Evolutionary conservation across 2,888 invertebrate genomes (phyloP).

Genomic region (Ferdinandea cuprea): DNA sequence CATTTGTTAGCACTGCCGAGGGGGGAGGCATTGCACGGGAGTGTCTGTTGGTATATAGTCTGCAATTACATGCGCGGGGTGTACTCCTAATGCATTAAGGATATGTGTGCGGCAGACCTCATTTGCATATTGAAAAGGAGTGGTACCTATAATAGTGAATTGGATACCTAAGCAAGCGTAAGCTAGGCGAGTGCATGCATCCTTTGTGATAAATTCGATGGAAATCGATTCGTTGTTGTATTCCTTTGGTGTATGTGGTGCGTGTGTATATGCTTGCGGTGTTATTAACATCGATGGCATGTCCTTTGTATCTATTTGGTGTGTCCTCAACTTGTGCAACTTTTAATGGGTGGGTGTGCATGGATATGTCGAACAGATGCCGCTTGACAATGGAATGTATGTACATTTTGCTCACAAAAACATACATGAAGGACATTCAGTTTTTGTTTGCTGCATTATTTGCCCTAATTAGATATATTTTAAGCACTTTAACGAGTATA

Average conservation of each 20-base stretch:
- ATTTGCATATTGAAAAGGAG: constrained; percentile 64
- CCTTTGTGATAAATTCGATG: constrained; percentile 71
- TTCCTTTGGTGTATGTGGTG: background rate
- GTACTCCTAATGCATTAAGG: constrained; percentile 67
- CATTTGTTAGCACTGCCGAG: background rate
- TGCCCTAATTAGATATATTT: constrained; percentile 47
- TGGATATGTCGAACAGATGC: constrained; percentile 64
- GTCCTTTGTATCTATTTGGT: constrained; percentile 43
- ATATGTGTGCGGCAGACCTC: constrained; percentile 47
- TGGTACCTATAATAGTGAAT: constrained; percentile 29
- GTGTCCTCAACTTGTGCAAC: background rate
- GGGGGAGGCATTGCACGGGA: background rate
- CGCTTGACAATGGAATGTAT: constrained; percentile 24
- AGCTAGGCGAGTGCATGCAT: constrained; percentile 66
- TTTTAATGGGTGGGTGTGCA: constrained; percentile 66
- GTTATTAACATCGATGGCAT: constrained; percentile 35
- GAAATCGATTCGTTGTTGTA: constrained; percentile 58
- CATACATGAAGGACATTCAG: constrained; percentile 35
- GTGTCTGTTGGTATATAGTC: constrained; percentile 4
- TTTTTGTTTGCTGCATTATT: background rate
- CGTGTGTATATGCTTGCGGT: background rate
- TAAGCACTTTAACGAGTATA: constrained; percentile 53
- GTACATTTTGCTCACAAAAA: background rate
- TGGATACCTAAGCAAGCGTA: constrained; percentile 64
- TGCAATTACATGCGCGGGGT: constrained; percentile 63